Conservation (phyloP, 2,797 vertebrate species). For the Heliangelus exortis region DNA sequence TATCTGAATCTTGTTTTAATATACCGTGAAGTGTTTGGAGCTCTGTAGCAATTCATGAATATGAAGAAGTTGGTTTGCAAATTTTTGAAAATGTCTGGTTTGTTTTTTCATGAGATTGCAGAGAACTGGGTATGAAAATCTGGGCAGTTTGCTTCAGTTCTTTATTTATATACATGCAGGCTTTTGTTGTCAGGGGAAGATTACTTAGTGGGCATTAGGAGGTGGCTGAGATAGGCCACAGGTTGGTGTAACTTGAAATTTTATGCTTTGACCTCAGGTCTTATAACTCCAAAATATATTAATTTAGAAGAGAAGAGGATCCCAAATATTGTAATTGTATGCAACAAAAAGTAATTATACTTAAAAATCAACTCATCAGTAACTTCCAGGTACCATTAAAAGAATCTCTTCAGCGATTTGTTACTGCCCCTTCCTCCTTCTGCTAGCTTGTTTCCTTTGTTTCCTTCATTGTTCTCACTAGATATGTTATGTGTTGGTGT, state of each 20-base stretch:
- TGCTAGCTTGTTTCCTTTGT: neutral
- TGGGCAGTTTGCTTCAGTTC: neutral
- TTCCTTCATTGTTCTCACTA: neutral
- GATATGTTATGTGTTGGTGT: neutral
- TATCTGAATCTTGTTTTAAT: neutral
- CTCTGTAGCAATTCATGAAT: neutral
- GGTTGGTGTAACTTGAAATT: neutral
- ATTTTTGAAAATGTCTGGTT: neutral
- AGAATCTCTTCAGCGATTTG: neutral
- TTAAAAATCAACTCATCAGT: neutral
- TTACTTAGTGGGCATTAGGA: neutral
- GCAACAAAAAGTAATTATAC: neutral
- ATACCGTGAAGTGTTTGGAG: neutral
- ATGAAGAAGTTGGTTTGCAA: neutral
- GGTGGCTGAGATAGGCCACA: neutral
- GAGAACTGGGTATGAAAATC: neutral
- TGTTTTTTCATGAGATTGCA: neutral
- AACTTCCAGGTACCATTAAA: neutral
- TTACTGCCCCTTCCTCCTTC: neutral
- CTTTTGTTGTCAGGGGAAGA: neutral
- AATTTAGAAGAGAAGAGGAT: neutral
- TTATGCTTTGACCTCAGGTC: neutral
- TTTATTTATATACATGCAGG: neutral
- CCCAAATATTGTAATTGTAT: neutral
- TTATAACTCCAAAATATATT: neutral